Conservation (phyloP, 2,797 vertebrate species). For the Discoglossus pictus region DNA sequence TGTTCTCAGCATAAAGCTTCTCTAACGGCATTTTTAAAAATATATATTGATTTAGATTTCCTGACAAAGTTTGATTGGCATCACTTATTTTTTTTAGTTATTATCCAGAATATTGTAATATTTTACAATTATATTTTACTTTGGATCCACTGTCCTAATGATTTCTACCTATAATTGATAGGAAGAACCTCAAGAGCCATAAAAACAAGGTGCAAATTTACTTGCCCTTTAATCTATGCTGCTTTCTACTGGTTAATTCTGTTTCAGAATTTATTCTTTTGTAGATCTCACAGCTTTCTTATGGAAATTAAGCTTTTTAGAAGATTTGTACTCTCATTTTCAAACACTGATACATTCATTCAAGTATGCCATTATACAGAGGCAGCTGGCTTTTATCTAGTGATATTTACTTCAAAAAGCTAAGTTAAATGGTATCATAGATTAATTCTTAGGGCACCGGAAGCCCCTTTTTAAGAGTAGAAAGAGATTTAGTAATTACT, state of each 20-base stretch:
- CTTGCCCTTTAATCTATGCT: constrained; percentile 89
- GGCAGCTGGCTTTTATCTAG: constrained; percentile 93
- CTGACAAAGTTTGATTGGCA: not conserved
- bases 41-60: not conserved
- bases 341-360: constrained; percentile 91
- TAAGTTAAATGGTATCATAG: constrained; percentile 92
- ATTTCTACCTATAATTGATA: constrained; percentile 35
- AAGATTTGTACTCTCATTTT: constrained; percentile 85
- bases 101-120: not conserved
- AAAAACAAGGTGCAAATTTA: constrained; percentile 87
- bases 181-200: constrained; percentile 68
- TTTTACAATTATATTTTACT: constrained; percentile 21
- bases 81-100: not conserved
- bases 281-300: constrained; percentile 96
- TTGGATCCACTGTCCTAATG: constrained; percentile 1
- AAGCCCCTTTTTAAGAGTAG: constrained; percentile 69
- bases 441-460: constrained; percentile 84
- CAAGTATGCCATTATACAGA: constrained; percentile 90
- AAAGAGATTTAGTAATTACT: constrained; percentile 80
- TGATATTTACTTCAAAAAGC: constrained; percentile 95
- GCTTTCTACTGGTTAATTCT: constrained; percentile 86
- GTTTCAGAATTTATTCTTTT: constrained; percentile 90
- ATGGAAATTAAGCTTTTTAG: constrained; percentile 97
- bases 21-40: constrained; percentile 13
- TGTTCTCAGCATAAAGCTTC: too few relatives aligned